Conservation (phyloP, 2,888 invertebrate species). For the Cephonodes hylas region DNA sequence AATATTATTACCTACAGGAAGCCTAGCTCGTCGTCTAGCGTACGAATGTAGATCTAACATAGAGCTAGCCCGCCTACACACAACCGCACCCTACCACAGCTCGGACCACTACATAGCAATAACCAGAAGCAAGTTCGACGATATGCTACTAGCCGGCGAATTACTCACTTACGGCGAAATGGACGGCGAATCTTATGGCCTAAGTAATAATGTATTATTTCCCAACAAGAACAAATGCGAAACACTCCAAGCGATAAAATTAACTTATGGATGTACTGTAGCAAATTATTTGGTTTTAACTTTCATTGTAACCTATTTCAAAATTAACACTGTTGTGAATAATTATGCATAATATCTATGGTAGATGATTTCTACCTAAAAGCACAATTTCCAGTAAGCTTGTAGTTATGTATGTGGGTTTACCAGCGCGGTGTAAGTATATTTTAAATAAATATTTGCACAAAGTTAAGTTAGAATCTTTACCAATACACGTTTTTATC, state of each 20-base stretch:
- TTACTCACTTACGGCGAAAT: constrained; percentile 67
- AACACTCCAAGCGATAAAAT: not conserved
- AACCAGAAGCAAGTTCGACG: constrained; percentile 57
- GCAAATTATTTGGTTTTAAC: not conserved
- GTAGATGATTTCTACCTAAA: no score
- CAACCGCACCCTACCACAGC: constrained; percentile 56
- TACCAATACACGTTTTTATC: no score
- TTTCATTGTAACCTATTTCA: not conserved
- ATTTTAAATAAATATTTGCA: no score
- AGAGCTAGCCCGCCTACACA: constrained; percentile 54
- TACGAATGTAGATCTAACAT: constrained; percentile 51
- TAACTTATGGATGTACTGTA: not conserved
- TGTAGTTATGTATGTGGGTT: no score
- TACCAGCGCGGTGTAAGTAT: no score
- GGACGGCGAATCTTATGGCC: constrained; percentile 69
- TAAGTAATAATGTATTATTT: constrained; percentile 44
- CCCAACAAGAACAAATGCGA: not conserved
- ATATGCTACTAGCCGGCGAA: constrained; percentile 65
- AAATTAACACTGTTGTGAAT: not conserved
- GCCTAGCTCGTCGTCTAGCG: constrained; percentile 57
- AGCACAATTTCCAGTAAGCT: no score
- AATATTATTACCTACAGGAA: constrained; percentile 39
- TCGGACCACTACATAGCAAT: constrained; percentile 48
- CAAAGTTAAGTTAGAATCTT: no score
- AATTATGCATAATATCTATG: not conserved